phyloP scores from a whole-genome alignment of 1,140 invertebrate species.

The Ladona fulva region DNA sequence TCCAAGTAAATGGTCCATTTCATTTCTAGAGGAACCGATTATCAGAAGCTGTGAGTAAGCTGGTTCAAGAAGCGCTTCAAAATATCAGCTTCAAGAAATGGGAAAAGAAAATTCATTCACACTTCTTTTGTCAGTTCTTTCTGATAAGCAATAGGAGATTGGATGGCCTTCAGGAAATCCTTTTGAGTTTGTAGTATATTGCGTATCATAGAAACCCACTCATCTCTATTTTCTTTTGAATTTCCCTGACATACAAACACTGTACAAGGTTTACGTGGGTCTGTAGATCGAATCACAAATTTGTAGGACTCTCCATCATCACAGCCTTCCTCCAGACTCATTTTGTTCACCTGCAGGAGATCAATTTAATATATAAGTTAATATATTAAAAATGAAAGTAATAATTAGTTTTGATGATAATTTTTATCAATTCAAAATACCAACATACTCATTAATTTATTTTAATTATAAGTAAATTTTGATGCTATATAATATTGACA shows the following conservation, averaged over 20 bases:
- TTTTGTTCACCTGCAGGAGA: conserved; percentile 79
- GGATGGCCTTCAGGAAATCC: conserved; percentile 81
- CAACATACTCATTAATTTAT: too few species aligned
- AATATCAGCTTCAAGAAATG: background rate
- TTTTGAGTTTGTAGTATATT: conserved; percentile 81
- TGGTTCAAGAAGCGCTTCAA: background rate
- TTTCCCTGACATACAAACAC: conserved; percentile 66
- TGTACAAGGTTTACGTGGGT: conserved; percentile 60
- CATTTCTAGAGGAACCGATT: background rate
- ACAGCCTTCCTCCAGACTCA: conserved; percentile 63
- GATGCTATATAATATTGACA: too few species aligned
- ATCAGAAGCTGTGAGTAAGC: background rate
- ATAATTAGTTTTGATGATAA: too few species aligned
- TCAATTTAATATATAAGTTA: background rate
- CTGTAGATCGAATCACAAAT: conserved; percentile 76
- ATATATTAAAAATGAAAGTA: too few species aligned
- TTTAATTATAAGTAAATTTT: too few species aligned
- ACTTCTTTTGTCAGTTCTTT: conserved; percentile 71
- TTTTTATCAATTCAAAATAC: too few species aligned
- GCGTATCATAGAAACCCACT: conserved; percentile 76
- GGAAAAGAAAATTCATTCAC: conserved; percentile 38
- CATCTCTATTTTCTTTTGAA: conserved; percentile 51
- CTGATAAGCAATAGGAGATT: conserved; percentile 88
- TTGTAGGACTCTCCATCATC: conserved; percentile 52
- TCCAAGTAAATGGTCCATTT: background rate